These are phyloP conservation scores for Steromphala cineraria DNA, from an alignment of 2,888 invertebrate species.

Conservation along the genomic window DNA sequence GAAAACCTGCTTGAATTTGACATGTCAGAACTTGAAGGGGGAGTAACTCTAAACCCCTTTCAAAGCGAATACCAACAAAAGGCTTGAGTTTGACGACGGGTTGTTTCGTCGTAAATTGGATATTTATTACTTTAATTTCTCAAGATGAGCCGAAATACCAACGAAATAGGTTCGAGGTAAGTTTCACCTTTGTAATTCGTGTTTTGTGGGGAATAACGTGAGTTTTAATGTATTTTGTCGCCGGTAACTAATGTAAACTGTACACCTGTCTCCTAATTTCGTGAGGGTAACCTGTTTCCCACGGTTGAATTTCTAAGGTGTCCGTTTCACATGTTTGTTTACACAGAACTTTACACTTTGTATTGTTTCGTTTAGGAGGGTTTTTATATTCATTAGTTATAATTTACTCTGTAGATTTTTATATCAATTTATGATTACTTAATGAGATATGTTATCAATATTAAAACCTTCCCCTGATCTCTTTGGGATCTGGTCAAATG, in stretches of 20 bases:
- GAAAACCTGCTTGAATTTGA: too few relatives aligned
- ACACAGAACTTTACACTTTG: neutral
- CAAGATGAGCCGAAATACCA: neutral
- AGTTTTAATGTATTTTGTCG: neutral
- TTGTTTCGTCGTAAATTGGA: neutral
- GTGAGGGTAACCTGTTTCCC: neutral
- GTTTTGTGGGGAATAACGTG: neutral
- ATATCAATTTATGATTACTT: too few relatives aligned
- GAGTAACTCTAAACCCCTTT: neutral
- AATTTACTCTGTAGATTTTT: too few relatives aligned
- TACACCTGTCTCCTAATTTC: neutral
- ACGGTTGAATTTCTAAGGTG: neutral
- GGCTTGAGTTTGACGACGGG: neutral
- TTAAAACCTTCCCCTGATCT: too few relatives aligned
- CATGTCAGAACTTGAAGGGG: neutral
- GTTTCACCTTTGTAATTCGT: neutral
- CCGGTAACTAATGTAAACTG: neutral
- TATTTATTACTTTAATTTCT: neutral
- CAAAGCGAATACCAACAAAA: neutral
- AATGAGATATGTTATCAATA: too few relatives aligned
- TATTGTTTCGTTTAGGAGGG: neutral
- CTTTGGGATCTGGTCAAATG: too few relatives aligned
- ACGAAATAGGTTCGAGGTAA: neutral
- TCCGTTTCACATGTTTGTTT: neutral
- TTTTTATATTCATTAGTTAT: too few relatives aligned